Evolutionary conservation across 2,888 invertebrate genomes (phyloP), one percentile per base, ranked within the genome.

Genomic region (Cetonia aurata): DNA sequence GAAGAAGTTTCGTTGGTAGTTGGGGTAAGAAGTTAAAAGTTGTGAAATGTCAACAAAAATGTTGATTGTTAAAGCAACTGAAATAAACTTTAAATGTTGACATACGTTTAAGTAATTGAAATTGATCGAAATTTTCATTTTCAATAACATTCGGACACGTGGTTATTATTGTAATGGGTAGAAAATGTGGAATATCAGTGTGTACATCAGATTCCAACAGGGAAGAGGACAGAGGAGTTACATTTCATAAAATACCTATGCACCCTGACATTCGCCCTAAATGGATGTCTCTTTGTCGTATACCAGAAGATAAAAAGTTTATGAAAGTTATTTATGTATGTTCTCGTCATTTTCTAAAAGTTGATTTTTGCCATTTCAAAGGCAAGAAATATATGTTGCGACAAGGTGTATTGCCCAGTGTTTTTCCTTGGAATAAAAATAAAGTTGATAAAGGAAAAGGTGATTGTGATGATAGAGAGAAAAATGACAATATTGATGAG

Each of bases 211-310:
- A 89, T 80, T 88, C 90, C 42, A 85, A 86, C 71, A 86, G 89
- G 80, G 83, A 85, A 71, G 89, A 90, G 82, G 89, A 92, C 80
- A 85, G 87, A 75, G 92, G 93, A 73, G 90, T 93, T 42, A 92
- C 93, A 44, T 91, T 91, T 80, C 93, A 93, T 82, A 92, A 91
- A 77, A 91, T 92, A 79, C 93, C 93, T 1, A 88, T 89, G 81
- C 90, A 92, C 80, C 80, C 84, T 25, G 85, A 85, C 70, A 86
- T 90, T 70, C 85, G 89, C 68, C 86, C 87, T 59, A 87, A 86
- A 81, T 93, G 93, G 93, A 85, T 90, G 67, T 84, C 85, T n/a
- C 87, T 90, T 77, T 90, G 92, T 77, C 88, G 86, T 41, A 86
- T 89, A 59, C 86, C 86, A 57, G 79, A 83, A 46, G 86, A 86